Evolutionary conservation across 2,113 vertebrate genomes (phyloP), one percentile per base, ranked within the genome.

Genomic region (Theristicus caerulescens): DNA sequence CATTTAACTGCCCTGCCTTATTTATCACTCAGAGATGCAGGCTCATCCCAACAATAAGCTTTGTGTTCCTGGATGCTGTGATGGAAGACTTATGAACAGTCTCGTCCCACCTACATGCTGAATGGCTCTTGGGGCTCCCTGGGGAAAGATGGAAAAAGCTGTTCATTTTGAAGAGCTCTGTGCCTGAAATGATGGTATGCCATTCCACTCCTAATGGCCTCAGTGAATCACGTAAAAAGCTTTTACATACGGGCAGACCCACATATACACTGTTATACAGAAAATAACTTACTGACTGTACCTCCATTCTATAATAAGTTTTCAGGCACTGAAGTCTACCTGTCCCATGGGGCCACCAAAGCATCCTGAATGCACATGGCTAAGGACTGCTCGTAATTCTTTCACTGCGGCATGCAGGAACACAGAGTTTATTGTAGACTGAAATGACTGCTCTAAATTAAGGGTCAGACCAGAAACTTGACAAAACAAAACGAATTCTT

Each of bases 371-470:
- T 36, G 42, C 84, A 95, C 38, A 49, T 51, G 80, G 94, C 89
- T 84, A 91, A 96, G 82, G 88, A 58, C 54, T 91, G 93, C 88
- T 97, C 91, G 1, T 97, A 96, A 97, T 96, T 96, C 94, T 95
- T 97, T 92, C 91, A 86, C 69, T 49, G 59, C 2, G 0, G 94
- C 77, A 78, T 31, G 36, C 69, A 69, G 88, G 65, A 96, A 96
- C 94, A 96, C 86, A 92, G 88, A 89, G 74, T 65, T 95, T 95
- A 97, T 90, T 96, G 96, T 88, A 66, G 80, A 59, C 90, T 78
- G 80, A 94, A 96, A 92, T 1, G 34, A 86, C 90, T 95, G 86
- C 86, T 90, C 93, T 95, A 86, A 96, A 95, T 91, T 93, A 95
- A 88, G 73, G 92, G 77, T 72, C 95, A 95, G 87, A 82, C 57